These are phyloP conservation scores for Carposina sasakii DNA, from an alignment of 1,140 invertebrate genomes.

Conservation along the genomic window DNA sequence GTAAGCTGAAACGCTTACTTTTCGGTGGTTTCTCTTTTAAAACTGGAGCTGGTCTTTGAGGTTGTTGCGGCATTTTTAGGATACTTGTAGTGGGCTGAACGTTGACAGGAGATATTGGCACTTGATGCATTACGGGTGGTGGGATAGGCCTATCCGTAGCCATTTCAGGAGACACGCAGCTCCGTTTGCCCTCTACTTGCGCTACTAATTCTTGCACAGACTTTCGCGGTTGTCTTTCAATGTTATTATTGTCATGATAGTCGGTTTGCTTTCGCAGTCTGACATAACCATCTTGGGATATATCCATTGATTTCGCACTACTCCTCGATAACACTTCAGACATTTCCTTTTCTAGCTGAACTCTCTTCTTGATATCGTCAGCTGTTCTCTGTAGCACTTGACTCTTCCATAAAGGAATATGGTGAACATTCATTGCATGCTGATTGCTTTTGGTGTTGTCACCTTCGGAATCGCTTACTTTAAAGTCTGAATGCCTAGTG, in stretches of 20 bases:
- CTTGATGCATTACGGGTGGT: constrained; percentile 33
- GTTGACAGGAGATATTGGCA: constrained; percentile 10
- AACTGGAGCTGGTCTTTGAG: constrained; percentile 55
- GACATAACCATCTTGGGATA: constrained; percentile 67
- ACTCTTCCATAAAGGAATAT: constrained; percentile 61
- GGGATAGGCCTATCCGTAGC: constrained; percentile 33
- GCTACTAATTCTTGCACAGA: constrained; percentile 76
- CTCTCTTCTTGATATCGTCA: constrained; percentile 58
- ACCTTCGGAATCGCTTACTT: constrained; percentile 38
- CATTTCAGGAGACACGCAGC: constrained; percentile 47
- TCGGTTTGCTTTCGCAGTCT: constrained; percentile 56
- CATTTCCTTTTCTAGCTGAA: constrained; percentile 54
- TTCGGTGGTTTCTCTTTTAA: constrained; percentile 68
- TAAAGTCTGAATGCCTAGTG: constrained; percentile 37
- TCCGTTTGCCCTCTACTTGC: constrained; percentile 71
- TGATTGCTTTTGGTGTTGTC: constrained; percentile 25
- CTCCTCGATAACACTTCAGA: constrained; percentile 39
- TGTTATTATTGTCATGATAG: constrained; percentile 36
- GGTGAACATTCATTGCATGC: constrained; percentile 31
- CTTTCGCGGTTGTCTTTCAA: constrained; percentile 57
- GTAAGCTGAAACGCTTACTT: constrained; percentile 67
- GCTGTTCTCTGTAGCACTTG: constrained; percentile 65
- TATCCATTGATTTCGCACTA: constrained; percentile 53
- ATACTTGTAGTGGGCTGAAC: constrained; percentile 37
- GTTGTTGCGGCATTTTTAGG: constrained; percentile 61